Percentiles rank a stretch among this genome's conserved stretches.
Conservation (phyloP, 92 coral and sea anemone genomes). For the Porites divaricata region DNA sequence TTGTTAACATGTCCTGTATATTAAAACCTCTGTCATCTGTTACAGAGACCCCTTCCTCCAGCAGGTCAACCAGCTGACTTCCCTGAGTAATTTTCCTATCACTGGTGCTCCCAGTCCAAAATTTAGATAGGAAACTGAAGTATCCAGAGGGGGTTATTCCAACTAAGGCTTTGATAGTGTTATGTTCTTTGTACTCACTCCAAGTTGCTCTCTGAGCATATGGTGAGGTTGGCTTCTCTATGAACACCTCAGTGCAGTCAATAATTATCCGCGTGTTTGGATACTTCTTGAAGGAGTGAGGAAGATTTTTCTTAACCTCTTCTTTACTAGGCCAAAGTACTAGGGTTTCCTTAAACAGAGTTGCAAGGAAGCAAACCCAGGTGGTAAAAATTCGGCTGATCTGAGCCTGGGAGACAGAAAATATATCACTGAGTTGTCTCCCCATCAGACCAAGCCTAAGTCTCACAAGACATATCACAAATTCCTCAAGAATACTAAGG, state of each 20-base stretch:
- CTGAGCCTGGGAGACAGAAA: conserved; percentile 40
- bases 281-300: conserved; percentile 44
- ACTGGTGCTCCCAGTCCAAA: too few relatives aligned
- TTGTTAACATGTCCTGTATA: too few relatives aligned
- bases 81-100: too few relatives aligned
- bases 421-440: conserved; percentile 52
- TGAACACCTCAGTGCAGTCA: conserved; percentile 39
- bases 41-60: too few relatives aligned
- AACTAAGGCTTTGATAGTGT: too few relatives aligned
- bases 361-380: conserved; percentile 61
- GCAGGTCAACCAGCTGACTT: too few relatives aligned
- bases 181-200: too few relatives aligned
- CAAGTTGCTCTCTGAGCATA: conserved; percentile 30
- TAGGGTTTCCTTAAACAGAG: conserved; percentile 30
- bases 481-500: conserved; percentile 44
- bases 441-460: conserved; percentile 62
- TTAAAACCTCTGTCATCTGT: too few relatives aligned
- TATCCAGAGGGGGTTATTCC: too few relatives aligned
- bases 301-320: background rate
- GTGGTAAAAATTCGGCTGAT: conserved; percentile 53
- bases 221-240: conserved; percentile 36
- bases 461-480: conserved; percentile 49
- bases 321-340: conserved; percentile 52
- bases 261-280: conserved; percentile 31
- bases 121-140: too few relatives aligned